Base-by-base conservation (phyloP, 2,888 invertebrate genomes). In the Cryptocephalus moraei region DNA sequence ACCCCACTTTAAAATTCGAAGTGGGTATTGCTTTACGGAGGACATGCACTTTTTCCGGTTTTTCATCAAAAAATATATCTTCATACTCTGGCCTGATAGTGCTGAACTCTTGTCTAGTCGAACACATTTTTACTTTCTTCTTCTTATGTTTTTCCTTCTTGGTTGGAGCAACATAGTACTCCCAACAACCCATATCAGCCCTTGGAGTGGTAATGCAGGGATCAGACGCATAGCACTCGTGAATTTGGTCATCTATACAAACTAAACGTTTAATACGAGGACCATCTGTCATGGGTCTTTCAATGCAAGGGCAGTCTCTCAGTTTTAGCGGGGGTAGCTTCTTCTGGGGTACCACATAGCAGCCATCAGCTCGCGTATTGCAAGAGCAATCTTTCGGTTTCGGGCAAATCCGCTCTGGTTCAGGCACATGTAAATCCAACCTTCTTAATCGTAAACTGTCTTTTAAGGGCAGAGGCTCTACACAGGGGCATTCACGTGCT, bases 101-200 rank as follows among this genome's bases (percentile, higher is more conserved):
- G 12, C 12, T 36, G 12, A 11, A 36, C 36, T 36, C 12, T 36
- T 12, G 36, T 36, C 12, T 36, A 36, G 22, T 22, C 22, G 22
- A 22, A 22, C 22, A 22, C 2, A 22, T 22, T 6, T 22, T 22
- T 22, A 6, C 6, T 22, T 22, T 22, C 22, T 22, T 22, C 22
- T 22, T 22, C 6, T 22, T 22, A 4, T 22, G 3, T 6, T 22
- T 22, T 22, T 22, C 6, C 46, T 48, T 1, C 33, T 40, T 12
- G 49, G 49, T 31, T 49, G 39, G 10, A 4, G 52, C 40, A 3
- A 45, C 33, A 14, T 49, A 31, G 42, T 55, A 61, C 41, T 59
- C 57, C 60, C 60, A 61, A 46, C 61, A 61, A 10, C 59, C 61
- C 51, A 54, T 53, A 44, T 61, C 61, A 8, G 61, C 59, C 47